Base-by-base conservation (phyloP, 2,888 invertebrate genomes). In the Lysandra bellargus region DNA sequence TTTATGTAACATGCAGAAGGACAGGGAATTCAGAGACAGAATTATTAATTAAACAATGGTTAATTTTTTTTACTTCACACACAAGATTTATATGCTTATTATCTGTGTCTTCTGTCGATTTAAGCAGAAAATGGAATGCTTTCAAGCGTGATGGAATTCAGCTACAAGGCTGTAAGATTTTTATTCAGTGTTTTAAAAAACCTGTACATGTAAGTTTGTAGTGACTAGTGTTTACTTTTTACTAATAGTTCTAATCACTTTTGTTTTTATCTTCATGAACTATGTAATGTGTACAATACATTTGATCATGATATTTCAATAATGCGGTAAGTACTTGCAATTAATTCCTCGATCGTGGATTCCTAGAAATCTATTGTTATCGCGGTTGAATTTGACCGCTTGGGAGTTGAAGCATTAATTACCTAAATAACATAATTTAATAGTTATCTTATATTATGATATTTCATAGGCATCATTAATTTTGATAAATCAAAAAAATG, bases 21-120 rank as follows among this genome's bases (percentile, higher is more conserved):
- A 53, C 30, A 49, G 9, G 49, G 53, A 53, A 75, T 44, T 75
- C 44, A 44, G 23, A 75, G 69, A 75, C 75, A 44, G 49, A 75
- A 75, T 75, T 75, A 49, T 49, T 75, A 49, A 75, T 49, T 75
- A 49, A 75, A 75, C 75, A 75, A 75, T 75, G 23, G 23, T 30
- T 30, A 49, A 33, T 57, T 33, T n/a, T 57, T 44, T 53, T 12
- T 53, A 5, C 30, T 57, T 53, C 76, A 49, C 64, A 76, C 53
- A 30, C 33, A 53, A 76, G 76, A 76, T 76, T 76, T 57, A 76
- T 76, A 30, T 12, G 30, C 33, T 49, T 53, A 76, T 53, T 76
- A 30, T 76, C 75, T 30, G 49, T 12, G 30, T 53, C 6, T 76
- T 53, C 17, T 57, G 53, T 53, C 76, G 17, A 76, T 53, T 69